Conservation (phyloP, 2,113 vertebrate species). For the Globicephala melas region DNA sequence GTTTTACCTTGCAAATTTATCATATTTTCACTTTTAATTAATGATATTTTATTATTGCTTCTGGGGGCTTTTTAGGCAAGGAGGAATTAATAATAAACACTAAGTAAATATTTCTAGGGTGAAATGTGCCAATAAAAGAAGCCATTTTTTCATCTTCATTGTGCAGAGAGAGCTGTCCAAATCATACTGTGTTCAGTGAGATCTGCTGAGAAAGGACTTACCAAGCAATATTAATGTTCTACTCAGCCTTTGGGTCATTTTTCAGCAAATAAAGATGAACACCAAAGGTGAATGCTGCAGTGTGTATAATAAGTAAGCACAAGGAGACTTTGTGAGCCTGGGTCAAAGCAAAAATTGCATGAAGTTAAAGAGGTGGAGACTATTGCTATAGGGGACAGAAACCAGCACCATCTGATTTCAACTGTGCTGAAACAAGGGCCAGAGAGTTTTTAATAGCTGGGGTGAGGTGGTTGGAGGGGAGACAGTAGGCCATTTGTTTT, state of each 20-base stretch:
- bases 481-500: neutral
- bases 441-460: neutral
- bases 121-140: neutral
- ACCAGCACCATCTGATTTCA: neutral
- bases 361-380: neutral
- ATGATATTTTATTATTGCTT: conserved; percentile 20
- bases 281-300: neutral
- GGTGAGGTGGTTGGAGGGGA: rapidly evolving
- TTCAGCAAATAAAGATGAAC: neutral
- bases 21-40: conserved; percentile 26
- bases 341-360: neutral
- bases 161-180: neutral
- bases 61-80: neutral
- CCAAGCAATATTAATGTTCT: neutral
- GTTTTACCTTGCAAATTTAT: neutral
- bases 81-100: neutral
- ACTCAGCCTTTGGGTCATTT: neutral
- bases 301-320: neutral
- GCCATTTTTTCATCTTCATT: neutral
- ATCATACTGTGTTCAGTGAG: neutral
- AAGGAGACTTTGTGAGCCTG: neutral
- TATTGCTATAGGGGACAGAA: neutral
- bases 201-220: neutral
- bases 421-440: neutral
- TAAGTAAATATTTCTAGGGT: neutral